Base-by-base conservation (phyloP, 2,888 invertebrate species). In the Strigamia maritima region DNA sequence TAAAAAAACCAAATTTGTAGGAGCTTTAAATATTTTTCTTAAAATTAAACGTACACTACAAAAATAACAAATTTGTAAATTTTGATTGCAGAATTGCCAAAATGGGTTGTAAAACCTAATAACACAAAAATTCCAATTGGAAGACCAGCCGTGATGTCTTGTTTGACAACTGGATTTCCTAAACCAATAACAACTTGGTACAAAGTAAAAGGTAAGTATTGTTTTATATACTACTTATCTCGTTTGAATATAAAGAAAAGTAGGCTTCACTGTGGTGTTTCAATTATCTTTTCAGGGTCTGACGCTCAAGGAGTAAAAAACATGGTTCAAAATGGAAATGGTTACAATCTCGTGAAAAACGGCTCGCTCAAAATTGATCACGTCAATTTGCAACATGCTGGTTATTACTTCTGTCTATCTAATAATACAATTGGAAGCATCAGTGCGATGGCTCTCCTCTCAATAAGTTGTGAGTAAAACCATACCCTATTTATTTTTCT, bases 401-500 rank as follows among this genome's bases (percentile, higher is more conserved):
- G 40, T 2, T 44, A 3, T 44, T 44, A 44, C 16, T 44, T 44
- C 10, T 44, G 40, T 44, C 12, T 44, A 16, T 44, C 40, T 2
- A 44, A 44, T 12, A 44, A 44, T 10, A 14, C 40, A 16, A 44
- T 44, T 12, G 40, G 16, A 44, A 44, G 31, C 31, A 31, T 31
- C 31, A 31, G 31, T 31, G 31, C 31, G 31, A 31, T 31, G 31
- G 31, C 31, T 31, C 31, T 31, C 31, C 31, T 60, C 19, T 60
- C 60, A 22, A 60, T 60, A 19, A 60, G 60, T 60, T 60, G 60
- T 60, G 22, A 60, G 60, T 60, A 60, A 60, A 22, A 60, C n/a
- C 10, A n/a, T n/a, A 3, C 60, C 19, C 19, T 2, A 60, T 60
- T 4, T 22, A 54, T 31, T 31, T 31, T 31, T 31, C 6, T 31